Conservation (phyloP, 2,113 vertebrate genomes). For the Gavia stellata region DNA sequence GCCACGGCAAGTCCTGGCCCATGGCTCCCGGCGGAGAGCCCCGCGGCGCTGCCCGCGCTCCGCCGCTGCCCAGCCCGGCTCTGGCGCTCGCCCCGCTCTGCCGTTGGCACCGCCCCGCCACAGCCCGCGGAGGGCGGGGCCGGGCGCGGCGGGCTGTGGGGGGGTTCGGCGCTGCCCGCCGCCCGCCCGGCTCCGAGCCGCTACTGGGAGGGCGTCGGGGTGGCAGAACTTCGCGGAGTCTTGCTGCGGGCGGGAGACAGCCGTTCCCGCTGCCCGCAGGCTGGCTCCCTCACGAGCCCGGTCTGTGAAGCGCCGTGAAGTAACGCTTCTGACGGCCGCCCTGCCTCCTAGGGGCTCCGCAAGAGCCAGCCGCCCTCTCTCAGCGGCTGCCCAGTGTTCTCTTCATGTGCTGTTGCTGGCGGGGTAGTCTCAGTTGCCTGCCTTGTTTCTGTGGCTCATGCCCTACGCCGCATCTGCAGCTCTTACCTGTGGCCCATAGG, state of each 20-base stretch:
- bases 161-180: neutral
- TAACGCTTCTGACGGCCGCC: too few relatives aligned
- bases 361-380: neutral
- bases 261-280: neutral
- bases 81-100: neutral
- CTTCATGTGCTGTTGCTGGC: rapidly evolving
- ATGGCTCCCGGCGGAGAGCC: neutral
- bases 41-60: neutral
- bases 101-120: neutral
- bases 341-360: neutral
- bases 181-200: rapidly evolving
- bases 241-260: neutral
- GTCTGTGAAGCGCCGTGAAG: too few relatives aligned
- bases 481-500: rapidly evolving
- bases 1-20: neutral
- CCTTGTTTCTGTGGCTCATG: rapidly evolving
- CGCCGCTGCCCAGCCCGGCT: neutral
- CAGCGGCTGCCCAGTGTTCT: rapidly evolving
- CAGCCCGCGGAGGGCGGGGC: neutral
- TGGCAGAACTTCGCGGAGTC: rapidly evolving
- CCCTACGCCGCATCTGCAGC: rapidly evolving
- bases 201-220: rapidly evolving
- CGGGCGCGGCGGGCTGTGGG: neutral
- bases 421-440: rapidly evolving
- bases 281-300: too few relatives aligned